These are phyloP conservation scores for Caretta caretta DNA, from an alignment of 2,113 vertebrate genomes.

Conservation along the genomic window DNA sequence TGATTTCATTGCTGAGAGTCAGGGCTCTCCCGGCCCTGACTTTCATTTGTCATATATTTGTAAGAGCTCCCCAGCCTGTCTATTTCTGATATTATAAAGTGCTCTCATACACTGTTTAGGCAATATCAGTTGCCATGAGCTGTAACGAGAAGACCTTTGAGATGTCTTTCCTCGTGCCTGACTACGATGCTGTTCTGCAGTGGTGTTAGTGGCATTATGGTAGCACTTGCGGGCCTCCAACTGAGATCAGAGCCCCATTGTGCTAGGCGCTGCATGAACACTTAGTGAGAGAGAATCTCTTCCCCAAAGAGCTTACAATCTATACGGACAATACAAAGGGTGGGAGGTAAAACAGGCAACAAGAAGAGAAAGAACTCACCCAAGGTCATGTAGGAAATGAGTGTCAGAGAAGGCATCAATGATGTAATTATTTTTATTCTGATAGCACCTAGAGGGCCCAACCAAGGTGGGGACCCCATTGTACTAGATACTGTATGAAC, in stretches of 20 bases:
- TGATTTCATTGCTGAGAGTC: background rate
- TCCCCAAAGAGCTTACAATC: background rate
- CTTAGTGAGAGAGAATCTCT: background rate
- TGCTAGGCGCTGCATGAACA: background rate
- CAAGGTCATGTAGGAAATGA: background rate
- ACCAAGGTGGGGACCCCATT: background rate
- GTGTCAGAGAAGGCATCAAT: accelerated
- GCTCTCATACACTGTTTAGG: background rate
- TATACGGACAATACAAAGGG: accelerated
- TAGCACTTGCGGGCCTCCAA: background rate
- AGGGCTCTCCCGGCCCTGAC: background rate
- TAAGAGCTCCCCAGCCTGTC: conserved; percentile 39
- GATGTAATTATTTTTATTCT: background rate
- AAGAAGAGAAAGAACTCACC: background rate
- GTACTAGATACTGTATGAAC: background rate
- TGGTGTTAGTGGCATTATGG: background rate
- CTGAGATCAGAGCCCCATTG: accelerated
- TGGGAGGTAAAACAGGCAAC: background rate
- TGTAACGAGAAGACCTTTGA: background rate
- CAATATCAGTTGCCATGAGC: background rate
- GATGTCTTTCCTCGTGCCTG: background rate
- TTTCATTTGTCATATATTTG: background rate
- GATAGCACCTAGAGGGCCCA: background rate
- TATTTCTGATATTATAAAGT: conserved; percentile 23
- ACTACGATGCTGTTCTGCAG: background rate